Conservation (phyloP, 2,888 invertebrate species). For the Dioctria rufipes region DNA sequence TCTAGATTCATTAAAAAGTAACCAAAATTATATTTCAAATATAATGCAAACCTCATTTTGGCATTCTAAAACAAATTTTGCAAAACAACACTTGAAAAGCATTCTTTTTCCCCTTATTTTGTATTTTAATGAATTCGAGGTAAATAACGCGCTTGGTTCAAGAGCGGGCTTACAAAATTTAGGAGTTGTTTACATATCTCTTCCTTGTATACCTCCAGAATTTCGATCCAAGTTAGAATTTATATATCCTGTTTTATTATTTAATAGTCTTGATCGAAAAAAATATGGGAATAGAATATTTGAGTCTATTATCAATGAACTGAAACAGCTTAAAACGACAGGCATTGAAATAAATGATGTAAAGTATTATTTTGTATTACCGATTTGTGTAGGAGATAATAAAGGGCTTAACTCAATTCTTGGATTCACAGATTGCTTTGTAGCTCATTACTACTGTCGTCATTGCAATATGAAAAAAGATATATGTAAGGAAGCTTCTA, state of each 20-base stretch:
- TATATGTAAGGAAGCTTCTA: slow-evolving; percentile 3
- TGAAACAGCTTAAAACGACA: slow-evolving; percentile 27
- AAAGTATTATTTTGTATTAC: slow-evolving; percentile 58
- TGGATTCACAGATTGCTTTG: background rate
- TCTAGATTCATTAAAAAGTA: background rate
- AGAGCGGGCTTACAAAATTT: slow-evolving; percentile 55
- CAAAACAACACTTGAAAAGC: no score
- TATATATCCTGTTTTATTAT: slow-evolving; percentile 42
- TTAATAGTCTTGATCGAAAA: slow-evolving; percentile 53
- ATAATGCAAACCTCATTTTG: no score
- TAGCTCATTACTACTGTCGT: slow-evolving; percentile 59
- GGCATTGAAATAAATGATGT: slow-evolving; percentile 32
- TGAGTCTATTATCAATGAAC: slow-evolving; percentile 34
- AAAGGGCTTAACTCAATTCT: slow-evolving; percentile 58
- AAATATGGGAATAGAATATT: slow-evolving; percentile 53
- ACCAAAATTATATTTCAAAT: background rate
- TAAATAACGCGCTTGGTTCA: slow-evolving; percentile 21
- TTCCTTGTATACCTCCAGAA: slow-evolving; percentile 31
- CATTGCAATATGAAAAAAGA: slow-evolving; percentile 46
- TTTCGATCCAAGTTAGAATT: slow-evolving; percentile 43
- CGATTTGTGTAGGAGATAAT: slow-evolving; percentile 60
- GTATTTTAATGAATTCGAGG: no score
- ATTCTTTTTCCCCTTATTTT: no score
- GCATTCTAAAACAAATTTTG: no score
- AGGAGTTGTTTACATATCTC: slow-evolving; percentile 51